Percentiles rank a stretch among this genome's conserved stretches.
phyloP scores from a whole-genome alignment of 2,113 vertebrate genomes.

The Stomatorhinus ivindoensis region DNA sequence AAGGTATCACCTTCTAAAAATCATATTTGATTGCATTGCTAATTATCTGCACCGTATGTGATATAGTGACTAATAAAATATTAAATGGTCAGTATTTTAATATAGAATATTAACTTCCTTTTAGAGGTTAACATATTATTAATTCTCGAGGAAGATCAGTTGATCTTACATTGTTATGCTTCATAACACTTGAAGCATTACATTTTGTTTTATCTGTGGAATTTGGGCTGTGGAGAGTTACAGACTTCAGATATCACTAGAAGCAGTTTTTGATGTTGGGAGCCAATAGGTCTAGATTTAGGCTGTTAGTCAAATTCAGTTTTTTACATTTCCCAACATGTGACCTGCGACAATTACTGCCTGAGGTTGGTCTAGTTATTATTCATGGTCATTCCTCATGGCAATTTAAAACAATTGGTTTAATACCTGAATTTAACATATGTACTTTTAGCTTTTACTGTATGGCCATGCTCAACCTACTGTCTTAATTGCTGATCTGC shows the following conservation, averaged over 20 bases:
- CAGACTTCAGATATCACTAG: background rate
- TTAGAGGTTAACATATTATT: background rate
- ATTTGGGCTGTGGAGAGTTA: background rate
- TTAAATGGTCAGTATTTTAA: background rate
- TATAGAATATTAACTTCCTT: background rate
- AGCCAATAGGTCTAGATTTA: background rate
- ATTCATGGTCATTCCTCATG: background rate
- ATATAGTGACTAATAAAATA: background rate
- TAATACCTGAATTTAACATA: background rate
- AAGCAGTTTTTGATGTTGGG: background rate
- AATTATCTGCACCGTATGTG: background rate
- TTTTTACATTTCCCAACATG: background rate
- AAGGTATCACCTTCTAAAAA: constrained; percentile 58
- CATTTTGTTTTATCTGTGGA: background rate
- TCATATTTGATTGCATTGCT: background rate
- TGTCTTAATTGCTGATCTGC: background rate
- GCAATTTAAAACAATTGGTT: background rate
- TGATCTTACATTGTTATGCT: background rate
- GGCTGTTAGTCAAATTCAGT: background rate
- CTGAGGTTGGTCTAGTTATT: background rate
- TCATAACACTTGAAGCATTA: background rate
- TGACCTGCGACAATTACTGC: background rate
- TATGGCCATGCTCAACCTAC: background rate
- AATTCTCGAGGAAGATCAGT: background rate
- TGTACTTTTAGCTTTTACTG: background rate